A percentile compares a stretch with the other conserved stretches of the same genome.
phyloP scores from a whole-genome alignment of 2,888 invertebrate species.

The Eupithecia subumbrata region DNA sequence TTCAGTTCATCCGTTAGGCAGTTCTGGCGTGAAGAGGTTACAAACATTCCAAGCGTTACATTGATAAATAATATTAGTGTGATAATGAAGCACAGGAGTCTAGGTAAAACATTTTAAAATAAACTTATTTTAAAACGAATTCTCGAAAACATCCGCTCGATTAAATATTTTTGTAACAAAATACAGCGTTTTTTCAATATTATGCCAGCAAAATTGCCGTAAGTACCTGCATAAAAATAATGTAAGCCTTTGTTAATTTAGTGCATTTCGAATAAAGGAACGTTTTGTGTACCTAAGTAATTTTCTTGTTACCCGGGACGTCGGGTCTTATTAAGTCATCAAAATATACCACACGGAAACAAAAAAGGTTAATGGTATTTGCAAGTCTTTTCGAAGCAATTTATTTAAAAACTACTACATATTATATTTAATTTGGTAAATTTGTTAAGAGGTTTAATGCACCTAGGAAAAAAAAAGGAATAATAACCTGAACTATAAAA shows the following conservation, averaged over 20 bases:
- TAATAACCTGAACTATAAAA: no score
- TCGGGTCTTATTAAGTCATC: constrained; percentile 71
- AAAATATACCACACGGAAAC: constrained; percentile 59
- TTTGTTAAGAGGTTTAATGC: neutral
- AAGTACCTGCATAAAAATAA: constrained; percentile 56
- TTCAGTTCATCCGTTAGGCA: no score
- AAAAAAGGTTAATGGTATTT: constrained; percentile 21
- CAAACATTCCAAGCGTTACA: no score
- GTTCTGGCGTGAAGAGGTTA: no score
- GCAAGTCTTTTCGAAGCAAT: constrained; percentile 17
- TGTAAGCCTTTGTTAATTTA: constrained; percentile 61
- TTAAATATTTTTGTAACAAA: neutral
- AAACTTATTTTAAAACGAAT: neutral
- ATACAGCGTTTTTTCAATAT: constrained; percentile 2
- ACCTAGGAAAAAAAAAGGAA: no score
- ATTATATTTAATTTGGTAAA: neutral
- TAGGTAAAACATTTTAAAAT: neutral
- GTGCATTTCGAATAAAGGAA: constrained; percentile 47
- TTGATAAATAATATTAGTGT: no score
- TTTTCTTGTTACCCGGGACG: constrained; percentile 67
- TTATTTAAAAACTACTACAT: constrained; percentile 6
- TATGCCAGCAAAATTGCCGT: constrained; percentile 53
- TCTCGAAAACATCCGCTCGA: neutral
- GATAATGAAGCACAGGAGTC: neutral
- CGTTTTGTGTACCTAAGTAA: constrained; percentile 60